These are phyloP conservation scores for Salpingus planirostris DNA, from an alignment of 2,888 invertebrate genomes.

Conservation along the genomic window DNA sequence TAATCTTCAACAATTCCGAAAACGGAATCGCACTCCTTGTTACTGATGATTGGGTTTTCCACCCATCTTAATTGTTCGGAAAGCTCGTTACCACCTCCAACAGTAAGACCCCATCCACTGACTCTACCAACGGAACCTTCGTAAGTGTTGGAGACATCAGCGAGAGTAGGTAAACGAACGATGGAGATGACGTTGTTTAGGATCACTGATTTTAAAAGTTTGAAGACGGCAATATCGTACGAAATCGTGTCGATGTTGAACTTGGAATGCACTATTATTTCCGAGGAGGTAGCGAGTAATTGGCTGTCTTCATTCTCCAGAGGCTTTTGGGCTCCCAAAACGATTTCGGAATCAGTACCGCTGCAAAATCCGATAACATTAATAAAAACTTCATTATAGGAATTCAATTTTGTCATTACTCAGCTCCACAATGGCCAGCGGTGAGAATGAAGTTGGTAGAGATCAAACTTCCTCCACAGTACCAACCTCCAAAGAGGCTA, in stretches of 20 bases:
- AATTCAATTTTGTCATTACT: too few species aligned
- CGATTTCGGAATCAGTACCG: background rate
- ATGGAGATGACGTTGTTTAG: conserved; percentile 27
- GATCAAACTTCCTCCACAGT: conserved; percentile 18
- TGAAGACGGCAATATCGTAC: conserved; percentile 29
- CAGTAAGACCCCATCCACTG: conserved; percentile 19
- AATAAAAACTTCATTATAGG: conserved; percentile 1
- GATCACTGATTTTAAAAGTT: conserved; percentile 18
- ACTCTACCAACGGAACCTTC: conserved; percentile 10
- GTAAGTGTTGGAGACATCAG: conserved; percentile 3
- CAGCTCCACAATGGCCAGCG: conserved; percentile 19
- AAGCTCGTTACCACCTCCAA: conserved; percentile 4
- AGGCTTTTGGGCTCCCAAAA: conserved; percentile 25
- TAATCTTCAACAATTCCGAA: conserved; percentile 5
- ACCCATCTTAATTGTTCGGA: background rate
- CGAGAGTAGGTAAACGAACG: conserved; percentile 25
- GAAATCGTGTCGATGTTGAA: conserved; percentile 16
- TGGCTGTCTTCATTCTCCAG: conserved; percentile 9
- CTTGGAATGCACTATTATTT: conserved; percentile 20
- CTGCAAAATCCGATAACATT: conserved; percentile 1
- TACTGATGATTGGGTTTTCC: background rate
- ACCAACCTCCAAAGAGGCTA: conserved; percentile 4
- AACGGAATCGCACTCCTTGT: conserved; percentile 5
- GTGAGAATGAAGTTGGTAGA: conserved; percentile 15
- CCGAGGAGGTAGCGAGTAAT: conserved; percentile 5